phyloP scores from a whole-genome alignment of 2,113 vertebrate species.

The Andinoacara biseriatus region DNA sequence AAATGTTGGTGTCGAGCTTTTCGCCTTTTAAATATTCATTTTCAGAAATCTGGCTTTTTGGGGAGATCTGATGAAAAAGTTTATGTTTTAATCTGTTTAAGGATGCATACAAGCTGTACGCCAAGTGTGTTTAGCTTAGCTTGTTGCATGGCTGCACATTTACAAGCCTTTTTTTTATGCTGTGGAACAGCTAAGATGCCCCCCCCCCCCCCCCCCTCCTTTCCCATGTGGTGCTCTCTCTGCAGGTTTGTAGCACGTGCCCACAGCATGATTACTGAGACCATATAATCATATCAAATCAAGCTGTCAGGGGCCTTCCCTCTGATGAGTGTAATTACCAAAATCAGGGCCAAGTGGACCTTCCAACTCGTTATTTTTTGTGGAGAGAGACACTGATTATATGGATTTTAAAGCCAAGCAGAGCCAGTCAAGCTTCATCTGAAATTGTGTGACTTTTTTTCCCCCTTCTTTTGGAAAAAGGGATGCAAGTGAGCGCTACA shows the following conservation, averaged over 20 bases:
- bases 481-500: not conserved
- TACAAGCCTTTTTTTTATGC: too few species aligned
- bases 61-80: not conserved
- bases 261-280: not conserved
- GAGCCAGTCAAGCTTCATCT: not conserved
- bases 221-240: not conserved
- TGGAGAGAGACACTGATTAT: not conserved
- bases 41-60: not conserved
- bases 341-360: not conserved
- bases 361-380: not conserved
- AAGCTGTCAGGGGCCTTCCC: not conserved
- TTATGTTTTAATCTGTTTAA: not conserved
- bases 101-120: not conserved
- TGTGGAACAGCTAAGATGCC: not conserved
- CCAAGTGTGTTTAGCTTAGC: not conserved
- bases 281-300: constrained; percentile 5
- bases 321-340: not conserved
- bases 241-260: not conserved
- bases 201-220: too few species aligned
- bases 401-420: not conserved
- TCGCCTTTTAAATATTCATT: not conserved
- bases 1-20: not conserved
- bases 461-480: not conserved
- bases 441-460: not conserved
- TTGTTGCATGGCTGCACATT: not conserved